A percentile compares a stretch with the other conserved stretches of the same genome.
These are phyloP conservation scores for Piscicola geometra DNA, from an alignment of 2,888 invertebrate genomes.

Conservation along the genomic window DNA sequence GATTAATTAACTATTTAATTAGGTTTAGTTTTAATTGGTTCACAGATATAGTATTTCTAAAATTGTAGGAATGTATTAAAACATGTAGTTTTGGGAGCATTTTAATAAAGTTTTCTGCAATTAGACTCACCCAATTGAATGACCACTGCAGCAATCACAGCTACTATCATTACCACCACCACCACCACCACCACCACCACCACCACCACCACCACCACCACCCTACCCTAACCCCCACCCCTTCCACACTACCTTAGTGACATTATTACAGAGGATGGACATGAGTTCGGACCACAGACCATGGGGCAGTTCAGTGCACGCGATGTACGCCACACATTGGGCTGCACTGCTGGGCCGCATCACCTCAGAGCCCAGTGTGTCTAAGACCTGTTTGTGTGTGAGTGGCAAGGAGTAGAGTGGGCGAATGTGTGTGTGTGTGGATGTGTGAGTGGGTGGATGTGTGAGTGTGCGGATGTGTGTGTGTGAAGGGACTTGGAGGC, in stretches of 20 bases:
- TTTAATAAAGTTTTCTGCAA: too few relatives aligned
- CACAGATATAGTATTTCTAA: too few relatives aligned
- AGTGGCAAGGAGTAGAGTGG: too few relatives aligned
- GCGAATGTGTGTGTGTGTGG: too few relatives aligned
- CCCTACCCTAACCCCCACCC: background rate
- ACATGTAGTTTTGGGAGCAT: too few relatives aligned
- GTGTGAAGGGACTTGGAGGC: background rate
- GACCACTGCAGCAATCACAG: too few relatives aligned
- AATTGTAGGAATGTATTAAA: too few relatives aligned
- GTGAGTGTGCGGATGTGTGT: background rate
- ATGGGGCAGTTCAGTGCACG: conserved; percentile 87
- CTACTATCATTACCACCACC: too few relatives aligned
- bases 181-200: too few relatives aligned
- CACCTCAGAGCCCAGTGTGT: conserved; percentile 88
- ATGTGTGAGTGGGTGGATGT: too few relatives aligned
- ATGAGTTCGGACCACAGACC: conserved; percentile 90
- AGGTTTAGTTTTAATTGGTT: too few relatives aligned
- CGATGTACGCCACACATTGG: conserved; percentile 97
- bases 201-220: background rate
- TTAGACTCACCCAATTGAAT: too few relatives aligned
- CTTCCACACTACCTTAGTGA: conserved; percentile 63
- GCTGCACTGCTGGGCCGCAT: conserved; percentile 93
- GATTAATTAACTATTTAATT: background rate
- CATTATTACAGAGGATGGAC: conserved; percentile 77
- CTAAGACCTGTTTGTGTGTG: conserved; percentile 71